Base-by-base conservation (phyloP, 2,888 invertebrate genomes). In the Orthonevra nobilis region DNA sequence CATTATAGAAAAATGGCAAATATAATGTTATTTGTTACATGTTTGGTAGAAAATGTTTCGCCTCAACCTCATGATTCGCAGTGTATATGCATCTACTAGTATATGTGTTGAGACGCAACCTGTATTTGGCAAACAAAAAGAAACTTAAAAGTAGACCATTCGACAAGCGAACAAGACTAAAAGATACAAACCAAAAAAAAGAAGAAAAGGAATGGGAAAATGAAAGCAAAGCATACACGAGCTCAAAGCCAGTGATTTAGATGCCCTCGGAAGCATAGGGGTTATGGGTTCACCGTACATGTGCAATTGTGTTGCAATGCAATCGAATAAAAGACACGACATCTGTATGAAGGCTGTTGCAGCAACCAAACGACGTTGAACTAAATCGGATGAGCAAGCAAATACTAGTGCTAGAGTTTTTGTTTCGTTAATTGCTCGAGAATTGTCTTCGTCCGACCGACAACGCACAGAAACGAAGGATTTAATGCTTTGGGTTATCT, bases 361-460 rank as follows among this genome's bases (percentile, higher is more conserved):
- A 12, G 42, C 50, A 56, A 58, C 50, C 38, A 14, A 30, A 36
- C 12, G 26, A 50, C 48, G 38, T 56, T 38, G 68, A 61, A 44
- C 26, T 38, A 75, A 52, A 70, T 69, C 64, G 63, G 52, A 50
- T 70, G 75, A 64, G 44, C 46, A 70, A 32, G 58, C 75, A 77
- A 77, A 77, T 64, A 61, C 50, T 7, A 36, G 63, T 77, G 70
- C 70, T 44, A 32, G 52, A 70, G 70, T 77, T 77, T 70, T 77
- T 77, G 75, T 77, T 77, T 52, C 60, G 70, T 70, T 77, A 77
- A 77, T 77, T 77, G 75, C 63, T 70, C 70, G 64, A 70, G 75
- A 77, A 77, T 64, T 50, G 58, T 64, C 36, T 34, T 32, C 69
- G 52, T 26, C 26, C 38, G n/a, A n/a, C n/a, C n/a, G n/a, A n/a